Conservation (phyloP, 2,113 vertebrate species). For the Girardinichthys multiradiatus region DNA sequence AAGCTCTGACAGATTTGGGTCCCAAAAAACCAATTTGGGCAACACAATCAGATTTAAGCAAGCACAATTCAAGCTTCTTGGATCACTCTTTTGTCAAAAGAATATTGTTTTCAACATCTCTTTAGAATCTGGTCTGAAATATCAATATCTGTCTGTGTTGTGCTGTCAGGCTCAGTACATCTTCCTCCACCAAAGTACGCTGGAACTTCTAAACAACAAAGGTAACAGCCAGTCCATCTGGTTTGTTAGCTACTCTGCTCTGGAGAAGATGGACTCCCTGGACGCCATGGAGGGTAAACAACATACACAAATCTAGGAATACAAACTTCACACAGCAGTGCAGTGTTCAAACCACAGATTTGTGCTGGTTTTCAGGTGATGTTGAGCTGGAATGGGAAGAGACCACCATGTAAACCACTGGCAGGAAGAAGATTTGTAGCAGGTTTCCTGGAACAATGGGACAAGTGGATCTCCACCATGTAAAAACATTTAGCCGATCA, state of each 20-base stretch:
- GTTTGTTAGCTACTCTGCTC: constrained; percentile 96
- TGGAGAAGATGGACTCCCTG: constrained; percentile 99
- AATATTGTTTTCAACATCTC: constrained; percentile 7
- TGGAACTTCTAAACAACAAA: constrained; percentile 91
- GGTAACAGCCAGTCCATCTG: constrained; percentile 92
- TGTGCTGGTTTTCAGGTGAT: constrained; percentile 85
- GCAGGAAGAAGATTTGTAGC: constrained; percentile 5
- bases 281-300: constrained; percentile 97
- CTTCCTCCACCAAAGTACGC: constrained; percentile 94
- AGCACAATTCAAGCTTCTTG: neutral
- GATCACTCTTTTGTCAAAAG: neutral
- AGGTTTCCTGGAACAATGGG: neutral
- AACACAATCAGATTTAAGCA: neutral
- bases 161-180: constrained; percentile 93
- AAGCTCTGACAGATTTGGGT: neutral
- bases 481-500: constrained; percentile 1
- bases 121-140: constrained; percentile 9
- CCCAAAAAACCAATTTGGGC: neutral
- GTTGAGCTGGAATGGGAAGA: constrained; percentile 99
- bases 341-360: constrained; percentile 2
- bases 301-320: neutral
- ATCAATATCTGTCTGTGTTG: constrained; percentile 8
- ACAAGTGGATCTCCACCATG: neutral
- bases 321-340: neutral
- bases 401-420: constrained; percentile 91